Evolutionary conservation across 1,140 invertebrate genomes (phyloP).

Genomic region (Megalonaias nervosa): DNA sequence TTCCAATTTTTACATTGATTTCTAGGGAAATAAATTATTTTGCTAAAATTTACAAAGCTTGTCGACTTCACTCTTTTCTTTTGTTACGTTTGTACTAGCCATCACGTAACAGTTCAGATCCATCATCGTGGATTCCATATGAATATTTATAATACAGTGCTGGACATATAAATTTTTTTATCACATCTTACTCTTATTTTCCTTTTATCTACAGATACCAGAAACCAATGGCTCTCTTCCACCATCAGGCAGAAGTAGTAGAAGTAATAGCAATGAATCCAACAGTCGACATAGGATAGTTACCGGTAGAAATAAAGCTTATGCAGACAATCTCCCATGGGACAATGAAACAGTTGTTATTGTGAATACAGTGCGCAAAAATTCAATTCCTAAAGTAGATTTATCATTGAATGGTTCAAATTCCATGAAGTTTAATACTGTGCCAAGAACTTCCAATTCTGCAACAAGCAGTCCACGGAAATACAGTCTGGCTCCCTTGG

Average conservation of each 20-base stretch:
- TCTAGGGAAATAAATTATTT: no score
- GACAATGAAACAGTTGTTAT: slow-evolving; percentile 62
- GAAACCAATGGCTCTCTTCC: slow-evolving; percentile 22
- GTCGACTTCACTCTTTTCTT: no score
- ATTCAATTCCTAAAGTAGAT: slow-evolving; percentile 23
- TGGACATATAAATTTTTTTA: background rate
- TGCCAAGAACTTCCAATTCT: slow-evolving; percentile 37
- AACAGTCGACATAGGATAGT: slow-evolving; percentile 16
- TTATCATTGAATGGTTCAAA: slow-evolving; percentile 7
- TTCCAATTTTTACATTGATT: no score
- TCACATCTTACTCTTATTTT: background rate
- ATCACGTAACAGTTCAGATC: no score
- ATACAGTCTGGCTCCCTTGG: slow-evolving; percentile 47
- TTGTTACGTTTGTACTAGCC: no score
- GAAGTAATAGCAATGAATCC: slow-evolving; percentile 14
- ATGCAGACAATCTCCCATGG: slow-evolving; percentile 46
- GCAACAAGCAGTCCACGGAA: slow-evolving; percentile 43
- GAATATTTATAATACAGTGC: no score
- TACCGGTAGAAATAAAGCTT: slow-evolving; percentile 21
- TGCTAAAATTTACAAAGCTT: no score
- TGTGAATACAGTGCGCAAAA: slow-evolving; percentile 35
- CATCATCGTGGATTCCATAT: no score
- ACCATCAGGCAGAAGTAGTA: background rate
- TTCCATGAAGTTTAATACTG: slow-evolving; percentile 29
- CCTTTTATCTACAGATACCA: background rate